Base-by-base conservation (phyloP, 2,797 vertebrate genomes). In the Brachyrhaphis roseni region DNA sequence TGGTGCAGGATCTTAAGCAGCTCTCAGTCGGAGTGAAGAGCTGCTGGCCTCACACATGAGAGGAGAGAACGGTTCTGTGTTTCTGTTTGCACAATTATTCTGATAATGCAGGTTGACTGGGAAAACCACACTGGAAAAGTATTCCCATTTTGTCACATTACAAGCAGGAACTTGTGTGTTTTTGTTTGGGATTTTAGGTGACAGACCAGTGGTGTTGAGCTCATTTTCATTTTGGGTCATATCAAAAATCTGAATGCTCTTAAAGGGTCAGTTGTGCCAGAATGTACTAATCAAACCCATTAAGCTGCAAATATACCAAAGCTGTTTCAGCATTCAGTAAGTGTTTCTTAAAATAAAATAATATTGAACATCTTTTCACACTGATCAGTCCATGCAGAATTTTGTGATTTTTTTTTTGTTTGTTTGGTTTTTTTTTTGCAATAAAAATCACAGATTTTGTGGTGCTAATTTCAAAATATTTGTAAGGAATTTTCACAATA, bases 1-100 rank as follows among this genome's bases (percentile, higher is more conserved):
- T 83, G 75, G 76, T 82, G 83, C 82, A 80, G 84, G 85, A 85
- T 88, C 83, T 91, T 76, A 84, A 86, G 84, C 72, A 62, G 76
- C 68, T 78, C 74, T 83, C 45, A 77, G 86, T 75, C 23, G 83
- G 78, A 72, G 80, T 49, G 83, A 78, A 55, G 72, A 70, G 82
- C 64, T 78, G 80, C 68, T 13, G 79, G 72, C 76, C 20, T 74
- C 80, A 57, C 16, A 74, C 70, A 71, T 82, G 77, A 64, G 77
- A 46, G 23, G 82, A 68, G 57, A 81, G 82, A 85, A 75, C 72
- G 34, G 71, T 85, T 82, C 49, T 57, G 79, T 13, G 13, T 8
- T 18, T 62, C 31, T 79, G 46, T 39, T 82, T 79, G 10, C 72
- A 64, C 79, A 72, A 49, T 43, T 72, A 6, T 39, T 23, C 31